Conservation (phyloP, 2,113 vertebrate species). For the Craseonycteris thonglongyai region DNA sequence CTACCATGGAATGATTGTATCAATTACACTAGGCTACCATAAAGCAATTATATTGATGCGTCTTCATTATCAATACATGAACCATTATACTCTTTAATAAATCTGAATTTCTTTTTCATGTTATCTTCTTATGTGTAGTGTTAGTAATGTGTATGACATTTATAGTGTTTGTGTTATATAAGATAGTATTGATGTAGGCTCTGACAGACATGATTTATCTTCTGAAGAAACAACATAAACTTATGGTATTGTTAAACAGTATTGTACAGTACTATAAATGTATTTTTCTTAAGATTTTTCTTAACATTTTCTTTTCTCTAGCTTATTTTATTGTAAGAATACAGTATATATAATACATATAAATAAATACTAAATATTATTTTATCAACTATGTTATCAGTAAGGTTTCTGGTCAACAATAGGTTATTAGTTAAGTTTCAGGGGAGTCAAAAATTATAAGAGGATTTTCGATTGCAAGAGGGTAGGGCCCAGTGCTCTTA, state of each 20-base stretch:
- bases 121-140: background rate
- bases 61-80: background rate
- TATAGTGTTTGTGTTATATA: background rate
- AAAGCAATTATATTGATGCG: background rate
- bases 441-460: background rate
- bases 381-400: background rate
- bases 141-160: background rate
- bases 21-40: background rate
- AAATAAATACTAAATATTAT: background rate
- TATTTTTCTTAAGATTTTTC: background rate
- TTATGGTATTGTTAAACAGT: background rate
- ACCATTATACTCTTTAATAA: background rate
- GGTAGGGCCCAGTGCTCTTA: background rate
- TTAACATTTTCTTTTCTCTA: background rate
- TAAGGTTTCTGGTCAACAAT: background rate
- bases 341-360: background rate
- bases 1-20: background rate
- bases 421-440: background rate
- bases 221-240: background rate
- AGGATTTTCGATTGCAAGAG: background rate
- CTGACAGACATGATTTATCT: background rate
- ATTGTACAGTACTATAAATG: background rate
- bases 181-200: background rate
- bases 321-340: background rate
- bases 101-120: background rate